Evolutionary conservation across 1,140 invertebrate species (phyloP), one percentile per base, ranked within the genome.

Genomic region (Papilio dardanus): DNA sequence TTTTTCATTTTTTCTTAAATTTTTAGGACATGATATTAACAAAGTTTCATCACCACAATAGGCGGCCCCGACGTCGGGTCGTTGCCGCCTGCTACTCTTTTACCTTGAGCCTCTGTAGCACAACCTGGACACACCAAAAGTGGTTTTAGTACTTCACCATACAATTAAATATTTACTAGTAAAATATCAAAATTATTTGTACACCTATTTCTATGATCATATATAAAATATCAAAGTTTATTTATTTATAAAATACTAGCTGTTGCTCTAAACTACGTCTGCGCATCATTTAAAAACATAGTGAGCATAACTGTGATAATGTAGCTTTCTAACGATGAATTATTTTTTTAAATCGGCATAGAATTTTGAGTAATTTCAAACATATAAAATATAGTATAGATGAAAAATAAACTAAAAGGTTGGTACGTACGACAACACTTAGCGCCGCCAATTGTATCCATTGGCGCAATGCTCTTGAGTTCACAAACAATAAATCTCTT

Each of bases 401-500:
- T n/a, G n/a, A n/a, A 33, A 7, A 33, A 2, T 12, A 67, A 0
- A 35, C 16, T 19, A 24, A 35, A 30, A 66, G 16, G 46, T 71
- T 68, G 40, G 65, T 37, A 71, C 33, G 80, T 78, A 83, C 83
- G 91, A 88, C 89, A 89, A 77, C 88, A 90, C 78, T 89, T 89
- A 75, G 79, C 80, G 37, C 68, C 65, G 71, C 85, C 79, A 14
- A 76, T 14, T 28, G 82, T 75, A 24, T 68, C 74, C 65, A 87
- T 83, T 14, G 89, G 86, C 24, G 83, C 46, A 40, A 90, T 85
- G 35, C 88, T 86, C 77, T 93, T 92, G 12, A 92, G 79, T 83
- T 92, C 91, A 74, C 91, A 92, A 33, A 92, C 88, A 69, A 93
- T 92, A 71, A 92, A 92, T 74, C 83, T 81, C 71, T 91, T 92